Evolutionary conservation across 2,888 invertebrate species (phyloP).

Genomic region (Diaphora mendica): DNA sequence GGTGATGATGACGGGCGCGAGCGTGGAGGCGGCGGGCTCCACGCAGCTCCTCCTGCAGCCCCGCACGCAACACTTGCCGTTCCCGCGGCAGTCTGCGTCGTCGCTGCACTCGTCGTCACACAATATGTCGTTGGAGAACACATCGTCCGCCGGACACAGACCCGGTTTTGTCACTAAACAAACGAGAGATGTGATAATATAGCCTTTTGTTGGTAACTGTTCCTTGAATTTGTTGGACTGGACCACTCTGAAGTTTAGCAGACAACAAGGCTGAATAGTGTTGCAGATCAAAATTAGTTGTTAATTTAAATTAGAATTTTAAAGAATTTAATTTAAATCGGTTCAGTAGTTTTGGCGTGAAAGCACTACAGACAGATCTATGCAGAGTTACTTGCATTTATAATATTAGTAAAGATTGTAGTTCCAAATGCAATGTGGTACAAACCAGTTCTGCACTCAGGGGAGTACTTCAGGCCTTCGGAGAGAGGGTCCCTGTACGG

Average conservation of each 20-base stretch:
- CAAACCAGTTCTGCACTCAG: conserved; percentile 89
- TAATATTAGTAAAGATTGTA: too few relatives aligned
- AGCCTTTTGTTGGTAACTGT: not conserved
- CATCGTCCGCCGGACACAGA: conserved; percentile 57
- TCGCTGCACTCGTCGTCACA: conserved; percentile 87
- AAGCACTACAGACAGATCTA: too few relatives aligned
- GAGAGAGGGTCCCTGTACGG: conserved; percentile 76
- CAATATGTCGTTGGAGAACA: conserved; percentile 42
- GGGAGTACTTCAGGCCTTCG: conserved; percentile 76
- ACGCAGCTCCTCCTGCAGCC: conserved; percentile 92
- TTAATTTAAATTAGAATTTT: not conserved
- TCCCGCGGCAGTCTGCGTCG: conserved; percentile 93
- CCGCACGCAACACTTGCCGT: conserved; percentile 93
- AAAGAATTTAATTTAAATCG: too few relatives aligned
- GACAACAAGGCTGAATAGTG: not conserved
- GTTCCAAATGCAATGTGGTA: conserved; percentile 13
- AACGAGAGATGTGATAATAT: not conserved
- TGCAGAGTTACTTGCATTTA: too few relatives aligned
- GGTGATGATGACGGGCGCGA: conserved; percentile 30
- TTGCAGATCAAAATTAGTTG: not conserved
- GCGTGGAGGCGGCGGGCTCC: conserved; percentile 58
- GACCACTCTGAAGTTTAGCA: too few relatives aligned
- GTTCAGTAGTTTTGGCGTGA: too few relatives aligned
- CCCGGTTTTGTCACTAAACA: conserved; percentile 87
- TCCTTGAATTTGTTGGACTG: not conserved